Evolutionary conservation across 2,113 vertebrate genomes (phyloP), one percentile per base, ranked within the genome.

Genomic region (Hippocampus barbouri): DNA sequence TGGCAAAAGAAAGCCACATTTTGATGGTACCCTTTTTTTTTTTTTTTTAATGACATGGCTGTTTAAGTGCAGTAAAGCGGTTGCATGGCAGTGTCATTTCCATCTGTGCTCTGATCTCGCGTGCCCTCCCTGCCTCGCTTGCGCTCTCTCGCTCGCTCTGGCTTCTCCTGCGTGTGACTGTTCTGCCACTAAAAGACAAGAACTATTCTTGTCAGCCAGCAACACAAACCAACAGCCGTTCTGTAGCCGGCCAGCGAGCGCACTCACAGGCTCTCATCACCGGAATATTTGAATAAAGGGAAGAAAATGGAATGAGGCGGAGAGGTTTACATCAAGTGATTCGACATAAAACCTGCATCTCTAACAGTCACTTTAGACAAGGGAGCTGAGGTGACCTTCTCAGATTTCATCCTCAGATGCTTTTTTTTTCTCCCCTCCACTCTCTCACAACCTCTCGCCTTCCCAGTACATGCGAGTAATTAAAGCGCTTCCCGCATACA

Each of bases 401-500:
- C 85, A 82, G 66, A 83, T 89, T 85, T 85, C 70, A 85, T 79
- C 79, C 43, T 83, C 68, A 79, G 75, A 73, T 74, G 34, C 27
- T 43, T 62, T 66, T 73, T 71, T 16, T 8, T 18, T 6, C 27
- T 15, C 4, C 25, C 59, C 27, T 18, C 27, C 25, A 11, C 27
- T 60, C 59, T 34, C 14, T 61, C 59, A 7, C 67, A 61, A 53
- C 53, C 8, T 0, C 62, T 70, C 72, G 79, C 75, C 78, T 86
- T 87, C 75, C 80, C 79, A 81, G 86, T 82, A 85, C 83, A 81
- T 86, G 82, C 80, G 68, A 87, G 79, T 91, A 89, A 89, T 89
- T 89, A 85, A 85, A 89, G 83, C 87, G 85, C 83, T 86, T 85
- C 84, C 73, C 79, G 79, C 74, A 71, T 81, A 81, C 77, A 76